phyloP scores from a whole-genome alignment of 2,797 vertebrate species.

The Pipistrellus pygmaeus region DNA sequence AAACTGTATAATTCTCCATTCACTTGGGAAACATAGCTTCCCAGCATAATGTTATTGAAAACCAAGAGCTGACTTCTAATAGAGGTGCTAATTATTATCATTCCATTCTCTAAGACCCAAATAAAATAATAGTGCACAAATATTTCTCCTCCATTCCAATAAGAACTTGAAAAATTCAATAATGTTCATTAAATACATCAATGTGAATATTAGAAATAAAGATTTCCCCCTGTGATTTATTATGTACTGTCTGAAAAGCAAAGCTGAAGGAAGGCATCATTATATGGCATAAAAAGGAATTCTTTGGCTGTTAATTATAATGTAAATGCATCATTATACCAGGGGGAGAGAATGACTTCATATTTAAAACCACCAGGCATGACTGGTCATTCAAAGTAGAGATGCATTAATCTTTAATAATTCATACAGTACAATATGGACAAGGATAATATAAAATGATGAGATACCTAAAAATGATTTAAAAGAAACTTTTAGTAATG shows the following conservation, averaged over 20 bases:
- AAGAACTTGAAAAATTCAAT: constrained; percentile 87
- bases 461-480: constrained; percentile 52
- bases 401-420: constrained; percentile 78
- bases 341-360: constrained; percentile 76
- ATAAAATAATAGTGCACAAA: constrained; percentile 85
- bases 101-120: constrained; percentile 81
- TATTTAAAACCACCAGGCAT: constrained; percentile 77
- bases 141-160: constrained; percentile 86
- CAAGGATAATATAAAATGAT: constrained; percentile 68
- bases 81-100: constrained; percentile 85
- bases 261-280: constrained; percentile 81
- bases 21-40: constrained; percentile 80
- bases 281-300: constrained; percentile 88
- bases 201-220: constrained; percentile 90
- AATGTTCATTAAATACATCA: constrained; percentile 89
- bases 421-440: background rate
- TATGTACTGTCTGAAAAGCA: constrained; percentile 82
- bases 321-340: constrained; percentile 80
- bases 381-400: constrained; percentile 70
- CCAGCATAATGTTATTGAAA: constrained; percentile 71
- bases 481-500: constrained; percentile 50
- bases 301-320: constrained; percentile 89
- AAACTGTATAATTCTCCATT: constrained; percentile 84
- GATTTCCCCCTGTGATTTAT: constrained; percentile 88
- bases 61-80: constrained; percentile 82